Evolutionary conservation across 2,888 invertebrate species (phyloP).

Genomic region (Macropis europaea): DNA sequence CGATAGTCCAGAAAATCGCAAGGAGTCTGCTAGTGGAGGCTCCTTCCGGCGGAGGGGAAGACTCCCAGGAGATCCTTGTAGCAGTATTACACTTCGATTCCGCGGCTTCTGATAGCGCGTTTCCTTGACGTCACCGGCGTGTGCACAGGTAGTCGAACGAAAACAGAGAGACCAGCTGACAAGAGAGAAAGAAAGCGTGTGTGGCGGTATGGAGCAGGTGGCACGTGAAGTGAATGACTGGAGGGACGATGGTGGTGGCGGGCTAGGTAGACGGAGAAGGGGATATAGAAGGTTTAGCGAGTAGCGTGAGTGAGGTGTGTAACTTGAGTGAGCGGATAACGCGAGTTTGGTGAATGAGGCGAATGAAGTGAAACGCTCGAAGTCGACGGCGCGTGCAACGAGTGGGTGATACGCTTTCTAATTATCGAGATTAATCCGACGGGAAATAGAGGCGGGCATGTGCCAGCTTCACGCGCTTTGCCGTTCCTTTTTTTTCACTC

Average conservation of each 20-base stretch:
- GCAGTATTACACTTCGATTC: constrained; percentile 48
- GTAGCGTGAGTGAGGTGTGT: constrained; percentile 60
- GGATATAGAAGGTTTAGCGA: constrained; percentile 54
- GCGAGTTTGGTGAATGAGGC: constrained; percentile 70
- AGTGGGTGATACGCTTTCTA: constrained; percentile 75
- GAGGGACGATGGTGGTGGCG: constrained; percentile 50
- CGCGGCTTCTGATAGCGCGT: constrained; percentile 36
- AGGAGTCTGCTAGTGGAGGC: neutral
- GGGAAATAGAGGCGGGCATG: constrained; percentile 56
- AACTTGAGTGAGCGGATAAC: constrained; percentile 69
- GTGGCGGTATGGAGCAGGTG: constrained; percentile 57
- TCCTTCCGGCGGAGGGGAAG: neutral
- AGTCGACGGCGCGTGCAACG: constrained; percentile 71
- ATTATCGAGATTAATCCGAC: constrained; percentile 71
- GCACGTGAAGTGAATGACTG: constrained; percentile 64
- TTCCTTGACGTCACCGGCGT: constrained; percentile 41
- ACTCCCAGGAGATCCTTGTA: constrained; percentile 26
- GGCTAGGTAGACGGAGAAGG: constrained; percentile 42
- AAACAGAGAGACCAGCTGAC: neutral
- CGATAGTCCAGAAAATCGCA: constrained; percentile 9
- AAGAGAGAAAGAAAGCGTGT: constrained; percentile 13
- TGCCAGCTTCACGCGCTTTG: constrained; percentile 53
- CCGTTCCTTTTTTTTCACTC: constrained; percentile 17
- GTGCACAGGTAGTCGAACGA: constrained; percentile 14
- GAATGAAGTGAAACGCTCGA: constrained; percentile 71